Conservation (phyloP, 2,113 vertebrate genomes). For the Mastomys coucha region DNA sequence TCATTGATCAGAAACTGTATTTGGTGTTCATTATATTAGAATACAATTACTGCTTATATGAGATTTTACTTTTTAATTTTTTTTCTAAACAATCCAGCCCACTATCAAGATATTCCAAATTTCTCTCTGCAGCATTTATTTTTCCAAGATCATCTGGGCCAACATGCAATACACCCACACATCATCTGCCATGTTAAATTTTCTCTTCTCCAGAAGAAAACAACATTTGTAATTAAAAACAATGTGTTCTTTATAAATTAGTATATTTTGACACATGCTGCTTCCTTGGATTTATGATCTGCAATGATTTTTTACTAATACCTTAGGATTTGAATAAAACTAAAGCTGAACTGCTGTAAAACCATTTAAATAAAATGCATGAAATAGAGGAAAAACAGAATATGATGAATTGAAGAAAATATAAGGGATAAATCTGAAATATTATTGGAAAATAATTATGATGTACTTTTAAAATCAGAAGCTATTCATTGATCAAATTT, state of each 20-base stretch:
- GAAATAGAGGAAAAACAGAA: not conserved
- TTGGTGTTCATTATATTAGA: not conserved
- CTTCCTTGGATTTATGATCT: slow-evolving; percentile 63
- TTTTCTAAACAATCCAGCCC: not conserved
- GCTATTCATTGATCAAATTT: not conserved
- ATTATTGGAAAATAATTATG: not conserved
- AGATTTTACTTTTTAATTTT: not conserved
- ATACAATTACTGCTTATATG: not conserved
- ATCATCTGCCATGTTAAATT: slow-evolving; percentile 66
- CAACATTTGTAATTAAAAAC: slow-evolving; percentile 61
- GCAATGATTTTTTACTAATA: slow-evolving; percentile 37
- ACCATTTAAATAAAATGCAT: not conserved
- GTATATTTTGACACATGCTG: slow-evolving; percentile 58
- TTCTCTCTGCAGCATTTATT: not conserved
- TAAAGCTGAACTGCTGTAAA: slow-evolving; percentile 29
- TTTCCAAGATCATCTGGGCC: slow-evolving; percentile 33
- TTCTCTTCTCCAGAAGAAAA: slow-evolving; percentile 69
- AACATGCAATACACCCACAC: slow-evolving; percentile 29
- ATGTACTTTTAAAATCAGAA: not conserved
- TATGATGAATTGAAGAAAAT: not conserved
- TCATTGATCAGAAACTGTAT: not conserved
- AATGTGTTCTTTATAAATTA: slow-evolving; percentile 73
- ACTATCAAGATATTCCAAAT: slow-evolving; percentile 10
- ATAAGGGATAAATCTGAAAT: not conserved
- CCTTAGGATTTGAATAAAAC: slow-evolving; percentile 44